A percentile compares a stretch with the other conserved stretches of the same genome.
phyloP scores from a whole-genome alignment of 2,113 vertebrate species.

The Pseudopodoces humilis region DNA sequence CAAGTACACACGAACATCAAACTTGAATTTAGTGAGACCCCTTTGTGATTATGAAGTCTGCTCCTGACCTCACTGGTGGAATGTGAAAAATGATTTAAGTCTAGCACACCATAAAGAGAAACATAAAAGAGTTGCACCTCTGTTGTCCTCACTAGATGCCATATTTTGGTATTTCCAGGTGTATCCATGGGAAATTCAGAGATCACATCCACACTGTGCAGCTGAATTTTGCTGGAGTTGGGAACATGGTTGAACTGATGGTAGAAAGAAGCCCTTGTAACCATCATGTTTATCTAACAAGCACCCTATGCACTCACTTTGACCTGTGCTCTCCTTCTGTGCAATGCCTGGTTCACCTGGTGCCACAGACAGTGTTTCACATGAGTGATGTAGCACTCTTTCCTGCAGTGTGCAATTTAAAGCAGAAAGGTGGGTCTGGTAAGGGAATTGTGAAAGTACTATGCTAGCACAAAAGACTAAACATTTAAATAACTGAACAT shows the following conservation, averaged over 20 bases:
- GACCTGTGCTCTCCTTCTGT: neutral
- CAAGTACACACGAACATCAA: neutral
- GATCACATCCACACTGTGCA: neutral
- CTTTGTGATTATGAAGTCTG: neutral
- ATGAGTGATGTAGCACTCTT: neutral
- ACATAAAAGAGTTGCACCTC: rapidly evolving
- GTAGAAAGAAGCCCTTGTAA: neutral
- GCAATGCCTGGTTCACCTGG: neutral
- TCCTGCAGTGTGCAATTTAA: neutral
- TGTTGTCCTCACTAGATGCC: neutral
- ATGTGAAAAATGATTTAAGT: neutral
- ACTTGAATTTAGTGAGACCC: neutral
- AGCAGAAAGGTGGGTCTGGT: neutral
- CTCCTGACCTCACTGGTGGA: neutral
- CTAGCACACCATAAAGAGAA: neutral
- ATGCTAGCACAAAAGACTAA: rapidly evolving
- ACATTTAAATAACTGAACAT: neutral
- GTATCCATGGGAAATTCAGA: neutral
- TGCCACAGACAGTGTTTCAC: neutral
- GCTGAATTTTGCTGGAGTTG: neutral
- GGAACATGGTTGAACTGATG: neutral
- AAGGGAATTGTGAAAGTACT: neutral
- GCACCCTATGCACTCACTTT: rapidly evolving
- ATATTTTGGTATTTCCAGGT: neutral
- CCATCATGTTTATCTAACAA: neutral